These are phyloP conservation scores for Pocillopora meandrina DNA, from an alignment of 92 coral and sea anemone species.

Conservation along the genomic window DNA sequence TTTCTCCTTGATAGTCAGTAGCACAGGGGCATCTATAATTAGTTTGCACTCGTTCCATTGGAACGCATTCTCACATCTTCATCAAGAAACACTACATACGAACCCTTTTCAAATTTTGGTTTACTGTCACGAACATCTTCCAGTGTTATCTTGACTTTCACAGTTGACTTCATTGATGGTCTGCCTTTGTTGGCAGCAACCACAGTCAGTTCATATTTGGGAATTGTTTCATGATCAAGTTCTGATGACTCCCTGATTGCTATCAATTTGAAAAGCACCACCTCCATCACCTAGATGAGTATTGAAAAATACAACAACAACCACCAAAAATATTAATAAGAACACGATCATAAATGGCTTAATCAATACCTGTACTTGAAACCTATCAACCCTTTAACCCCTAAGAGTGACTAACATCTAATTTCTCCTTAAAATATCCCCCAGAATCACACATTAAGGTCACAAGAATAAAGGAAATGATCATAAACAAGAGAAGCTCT, in stretches of 20 bases:
- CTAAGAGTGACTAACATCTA: too few species aligned
- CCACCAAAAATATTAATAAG: too few species aligned
- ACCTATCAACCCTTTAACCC: too few species aligned
- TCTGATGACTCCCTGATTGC: conserved; percentile 80
- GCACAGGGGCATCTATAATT: conserved; percentile 77
- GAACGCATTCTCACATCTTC: conserved; percentile 60
- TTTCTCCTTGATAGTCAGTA: conserved; percentile 64
- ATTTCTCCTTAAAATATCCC: too few species aligned
- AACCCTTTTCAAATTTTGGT: conserved; percentile 71
- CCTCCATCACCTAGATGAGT: conserved; percentile 71
- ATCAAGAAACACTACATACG: conserved; percentile 56
- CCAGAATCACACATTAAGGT: too few species aligned
- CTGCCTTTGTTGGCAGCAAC: conserved; percentile 83
- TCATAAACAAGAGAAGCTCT: too few species aligned
- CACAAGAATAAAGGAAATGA: too few species aligned
- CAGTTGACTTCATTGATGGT: conserved; percentile 66
- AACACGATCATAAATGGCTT: too few species aligned
- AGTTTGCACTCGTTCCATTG: conserved; percentile 57
- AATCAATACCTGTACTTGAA: too few species aligned
- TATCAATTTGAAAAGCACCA: conserved; percentile 84
- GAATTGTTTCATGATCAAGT: conserved; percentile 84
- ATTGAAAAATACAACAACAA: too few species aligned
- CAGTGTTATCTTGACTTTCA: conserved; percentile 65
- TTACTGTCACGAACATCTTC: conserved; percentile 86
- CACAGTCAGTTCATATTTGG: conserved; percentile 72